Evolutionary conservation across 2,797 vertebrate genomes (phyloP).

Genomic region (Enteromius trimaculatus): DNA sequence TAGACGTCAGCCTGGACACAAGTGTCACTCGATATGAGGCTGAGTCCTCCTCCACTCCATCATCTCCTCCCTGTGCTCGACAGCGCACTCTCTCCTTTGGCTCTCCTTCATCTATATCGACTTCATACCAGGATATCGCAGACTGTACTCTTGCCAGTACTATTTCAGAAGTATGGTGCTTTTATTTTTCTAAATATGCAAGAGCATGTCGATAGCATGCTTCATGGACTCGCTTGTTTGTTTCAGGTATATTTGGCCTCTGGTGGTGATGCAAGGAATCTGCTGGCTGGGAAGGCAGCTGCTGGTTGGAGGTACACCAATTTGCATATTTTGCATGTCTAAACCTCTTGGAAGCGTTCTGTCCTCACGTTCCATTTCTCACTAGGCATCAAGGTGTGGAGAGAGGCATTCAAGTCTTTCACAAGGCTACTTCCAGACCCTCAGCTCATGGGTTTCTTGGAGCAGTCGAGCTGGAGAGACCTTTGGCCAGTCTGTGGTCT

Average conservation of each 20-base stretch:
- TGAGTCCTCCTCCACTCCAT: conserved; percentile 70
- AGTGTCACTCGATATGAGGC: conserved; percentile 63
- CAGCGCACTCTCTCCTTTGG: conserved; percentile 78
- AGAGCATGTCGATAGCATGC: background rate
- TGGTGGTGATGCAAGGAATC: conserved; percentile 83
- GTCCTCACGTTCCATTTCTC: background rate
- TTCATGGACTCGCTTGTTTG: conserved; percentile 41
- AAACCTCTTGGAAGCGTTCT: background rate
- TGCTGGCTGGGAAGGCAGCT: conserved; percentile 79
- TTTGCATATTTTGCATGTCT: background rate
- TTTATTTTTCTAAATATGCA: background rate
- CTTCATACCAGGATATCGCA: conserved; percentile 88
- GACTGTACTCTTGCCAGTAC: conserved; percentile 81
- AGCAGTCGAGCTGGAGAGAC: conserved; percentile 83
- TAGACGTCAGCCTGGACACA: conserved; percentile 72
- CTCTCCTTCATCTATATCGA: conserved; percentile 74
- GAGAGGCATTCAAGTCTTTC: conserved; percentile 86
- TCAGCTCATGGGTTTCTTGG: conserved; percentile 91
- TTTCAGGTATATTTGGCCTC: conserved; percentile 89
- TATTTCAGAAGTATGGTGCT: conserved; percentile 80
- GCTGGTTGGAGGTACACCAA: conserved; percentile 89
- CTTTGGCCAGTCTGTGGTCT: conserved; percentile 84
- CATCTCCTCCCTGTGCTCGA: conserved; percentile 60
- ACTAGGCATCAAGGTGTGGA: conserved; percentile 88
- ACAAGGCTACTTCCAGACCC: conserved; percentile 84